These are phyloP conservation scores for Drosophila anceps DNA, from an alignment of 2,888 invertebrate genomes.

Conservation along the genomic window DNA sequence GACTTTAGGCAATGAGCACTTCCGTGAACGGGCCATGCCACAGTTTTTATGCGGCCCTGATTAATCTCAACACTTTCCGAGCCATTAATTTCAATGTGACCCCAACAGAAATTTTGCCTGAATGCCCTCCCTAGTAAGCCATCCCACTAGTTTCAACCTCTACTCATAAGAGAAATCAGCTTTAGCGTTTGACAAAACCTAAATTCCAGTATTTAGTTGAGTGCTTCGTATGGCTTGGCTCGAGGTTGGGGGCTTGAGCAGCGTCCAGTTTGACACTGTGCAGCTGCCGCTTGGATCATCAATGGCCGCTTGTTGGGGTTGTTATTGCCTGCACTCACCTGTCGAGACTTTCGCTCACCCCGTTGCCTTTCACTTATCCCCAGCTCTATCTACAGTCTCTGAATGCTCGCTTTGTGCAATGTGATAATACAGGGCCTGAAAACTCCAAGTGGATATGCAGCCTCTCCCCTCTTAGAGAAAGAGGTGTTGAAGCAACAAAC, in stretches of 20 bases:
- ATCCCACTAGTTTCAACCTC: background rate
- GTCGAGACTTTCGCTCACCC: conserved; percentile 33
- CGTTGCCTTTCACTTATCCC: conserved; percentile 33
- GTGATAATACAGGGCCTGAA: conserved; percentile 27
- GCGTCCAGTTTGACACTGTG: conserved; percentile 30
- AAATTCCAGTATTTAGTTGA: conserved; percentile 32
- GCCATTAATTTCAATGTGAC: conserved; percentile 76
- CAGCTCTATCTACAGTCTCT: conserved; percentile 28
- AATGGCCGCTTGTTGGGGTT: conserved; percentile 30
- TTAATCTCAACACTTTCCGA: conserved; percentile 82
- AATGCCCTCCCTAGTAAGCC: background rate
- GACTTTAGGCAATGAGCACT: conserved; percentile 21
- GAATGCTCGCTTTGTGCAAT: conserved; percentile 49
- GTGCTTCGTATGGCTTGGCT: conserved; percentile 6
- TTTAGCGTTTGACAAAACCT: conserved; percentile 27
- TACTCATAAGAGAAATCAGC: conserved; percentile 4
- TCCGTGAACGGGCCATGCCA: conserved; percentile 38
- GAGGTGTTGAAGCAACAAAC: conserved; percentile 52
- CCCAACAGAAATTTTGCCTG: conserved; percentile 17
- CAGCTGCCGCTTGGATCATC: conserved; percentile 43
- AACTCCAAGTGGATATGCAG: conserved; percentile 32
- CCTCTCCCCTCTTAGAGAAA: conserved; percentile 9
- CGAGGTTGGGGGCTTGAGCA: background rate
- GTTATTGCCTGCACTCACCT: conserved; percentile 47
- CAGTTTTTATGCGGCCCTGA: conserved; percentile 65